Base-by-base conservation (phyloP, 2,888 invertebrate genomes). In the Alloplasta piceator region DNA sequence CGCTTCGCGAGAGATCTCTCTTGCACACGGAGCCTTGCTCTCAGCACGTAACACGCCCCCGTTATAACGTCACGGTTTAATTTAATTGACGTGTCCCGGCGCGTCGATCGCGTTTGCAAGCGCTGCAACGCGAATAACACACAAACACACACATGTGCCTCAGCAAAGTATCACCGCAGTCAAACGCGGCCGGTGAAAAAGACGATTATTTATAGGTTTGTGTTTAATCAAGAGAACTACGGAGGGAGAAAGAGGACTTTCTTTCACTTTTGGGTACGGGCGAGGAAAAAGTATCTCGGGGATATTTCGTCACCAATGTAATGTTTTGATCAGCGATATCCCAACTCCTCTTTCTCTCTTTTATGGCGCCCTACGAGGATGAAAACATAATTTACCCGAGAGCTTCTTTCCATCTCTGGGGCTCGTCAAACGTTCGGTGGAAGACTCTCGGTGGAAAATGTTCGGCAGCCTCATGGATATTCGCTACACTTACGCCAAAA, bases 181-280 rank as follows among this genome's bases (percentile, higher is more conserved):
- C 43, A 70, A 70, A 70, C 39, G 56, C 68, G 26, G 26, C n/a
- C 26, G n/a, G 43, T 16, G 66, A 66, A 78, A 66, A 66, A 72
- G 50, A 67, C 60, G 52, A 78, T 78, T 78, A 78, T 78, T 78
- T 73, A 78, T 78, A 67, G 52, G 66, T 72, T 16, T 72, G 50
- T 68, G 56, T 73, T 68, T 73, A 56, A 78, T 78, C 73, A 73
- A 63, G 68, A 67, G 68, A 16, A 68, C 56, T 46, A 6, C 38
- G n/a, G 39, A 61, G 43, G 36, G 56, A 46, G 60, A 4, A 66
- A 26, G 48, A 70, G 39, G 39, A 10, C 70, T 58, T 12, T 61
- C 60, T 14, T 4, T 39, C 16, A 7, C 66, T 50, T 10, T 14
- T 16, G 46, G 5, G 6, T 55, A 67, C 52, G 10, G 43, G 67